A percentile compares a stretch with the other conserved stretches of the same genome.
These are phyloP conservation scores for Struthidea cinerea DNA, from an alignment of 2,113 vertebrate species.

Conservation along the genomic window DNA sequence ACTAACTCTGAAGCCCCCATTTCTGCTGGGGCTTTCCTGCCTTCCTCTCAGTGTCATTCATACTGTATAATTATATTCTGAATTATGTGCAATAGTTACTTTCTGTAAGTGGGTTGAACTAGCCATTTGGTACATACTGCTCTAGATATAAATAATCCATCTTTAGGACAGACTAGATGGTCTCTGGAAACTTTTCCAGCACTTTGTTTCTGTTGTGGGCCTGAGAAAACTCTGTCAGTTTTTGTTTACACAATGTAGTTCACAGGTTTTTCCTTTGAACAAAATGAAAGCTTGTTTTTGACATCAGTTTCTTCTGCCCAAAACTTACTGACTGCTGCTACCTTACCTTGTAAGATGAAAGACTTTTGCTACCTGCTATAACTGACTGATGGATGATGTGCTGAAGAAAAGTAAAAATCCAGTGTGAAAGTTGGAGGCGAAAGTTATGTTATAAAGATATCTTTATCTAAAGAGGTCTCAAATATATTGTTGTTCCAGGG, in stretches of 20 bases:
- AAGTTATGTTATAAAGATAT: not conserved
- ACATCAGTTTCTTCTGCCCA: not conserved
- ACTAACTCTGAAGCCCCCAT: not conserved
- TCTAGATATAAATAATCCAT: not conserved
- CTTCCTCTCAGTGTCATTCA: rapidly evolving
- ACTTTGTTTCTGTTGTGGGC: not conserved
- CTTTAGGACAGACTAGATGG: not conserved
- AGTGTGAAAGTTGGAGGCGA: not conserved
- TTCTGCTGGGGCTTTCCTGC: not conserved
- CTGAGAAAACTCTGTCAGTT: not conserved
- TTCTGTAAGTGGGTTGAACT: not conserved
- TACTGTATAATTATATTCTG: not conserved
- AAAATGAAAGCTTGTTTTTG: not conserved
- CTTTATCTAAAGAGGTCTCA: not conserved
- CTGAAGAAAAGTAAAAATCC: not conserved
- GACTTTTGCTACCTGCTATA: not conserved
- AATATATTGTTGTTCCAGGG: not conserved
- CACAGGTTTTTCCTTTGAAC: not conserved
- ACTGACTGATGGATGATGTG: not conserved
- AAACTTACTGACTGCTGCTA: not conserved
- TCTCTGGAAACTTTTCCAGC: not conserved
- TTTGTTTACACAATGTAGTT: not conserved
- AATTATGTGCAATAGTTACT: not conserved
- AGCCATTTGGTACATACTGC: not conserved
- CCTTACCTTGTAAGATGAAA: not conserved